These are phyloP conservation scores for Leptopilina boulardi DNA, from an alignment of 1,140 invertebrate species.

Conservation along the genomic window DNA sequence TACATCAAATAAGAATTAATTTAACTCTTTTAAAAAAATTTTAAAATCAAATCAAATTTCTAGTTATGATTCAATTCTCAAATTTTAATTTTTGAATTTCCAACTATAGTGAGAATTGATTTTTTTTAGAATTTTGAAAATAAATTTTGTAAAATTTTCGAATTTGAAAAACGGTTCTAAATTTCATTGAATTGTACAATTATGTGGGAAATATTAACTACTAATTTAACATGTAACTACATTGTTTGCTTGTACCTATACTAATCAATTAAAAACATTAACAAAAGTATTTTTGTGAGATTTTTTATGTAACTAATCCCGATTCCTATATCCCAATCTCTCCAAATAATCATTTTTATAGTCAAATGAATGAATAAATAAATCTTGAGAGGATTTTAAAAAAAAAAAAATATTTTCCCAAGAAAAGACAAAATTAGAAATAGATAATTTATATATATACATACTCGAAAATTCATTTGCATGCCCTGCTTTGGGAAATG, in stretches of 20 bases:
- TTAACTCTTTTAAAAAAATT: too few species aligned
- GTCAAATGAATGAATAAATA: not conserved
- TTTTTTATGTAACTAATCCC: not conserved
- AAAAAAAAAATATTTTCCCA: not conserved
- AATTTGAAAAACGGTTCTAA: not conserved
- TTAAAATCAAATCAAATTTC: too few species aligned
- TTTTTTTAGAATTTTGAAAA: too few species aligned
- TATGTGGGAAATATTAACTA: not conserved
- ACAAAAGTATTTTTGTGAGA: not conserved
- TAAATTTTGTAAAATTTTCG: not conserved
- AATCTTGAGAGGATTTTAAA: not conserved
- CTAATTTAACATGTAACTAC: not conserved
- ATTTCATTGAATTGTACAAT: not conserved
- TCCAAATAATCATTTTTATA: not conserved
- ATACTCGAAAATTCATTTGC: not conserved
- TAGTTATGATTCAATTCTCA: too few species aligned
- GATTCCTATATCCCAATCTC: not conserved
- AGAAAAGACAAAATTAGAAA: not conserved
- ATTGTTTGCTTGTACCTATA: constrained; percentile 14
- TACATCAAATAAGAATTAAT: too few species aligned
- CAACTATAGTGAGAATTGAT: too few species aligned
- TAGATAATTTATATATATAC: not conserved
- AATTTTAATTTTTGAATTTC: too few species aligned
- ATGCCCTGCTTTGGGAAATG: constrained; percentile 18
- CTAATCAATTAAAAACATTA: constrained; percentile 9